A percentile compares a stretch with the other conserved stretches of the same genome.
Conservation (phyloP, 2,113 vertebrate species). For the Acanthisitta chloris region DNA sequence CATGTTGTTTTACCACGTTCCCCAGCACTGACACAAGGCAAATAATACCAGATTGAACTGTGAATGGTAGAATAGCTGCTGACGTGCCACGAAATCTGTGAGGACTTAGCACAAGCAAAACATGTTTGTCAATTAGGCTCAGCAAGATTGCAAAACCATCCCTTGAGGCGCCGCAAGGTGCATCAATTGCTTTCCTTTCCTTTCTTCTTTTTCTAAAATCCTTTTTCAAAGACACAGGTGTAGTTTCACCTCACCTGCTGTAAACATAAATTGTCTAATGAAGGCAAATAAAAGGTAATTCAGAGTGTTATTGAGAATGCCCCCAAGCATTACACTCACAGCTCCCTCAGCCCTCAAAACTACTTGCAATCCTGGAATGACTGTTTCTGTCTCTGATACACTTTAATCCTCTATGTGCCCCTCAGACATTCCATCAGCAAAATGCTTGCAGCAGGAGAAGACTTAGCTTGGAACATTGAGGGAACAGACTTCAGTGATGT, state of each 20-base stretch:
- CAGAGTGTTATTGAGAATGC: background rate
- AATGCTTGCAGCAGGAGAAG: background rate
- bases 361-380: background rate
- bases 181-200: background rate
- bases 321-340: background rate
- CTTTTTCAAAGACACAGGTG: background rate
- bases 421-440: background rate
- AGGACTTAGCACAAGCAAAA: conserved; percentile 38
- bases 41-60: background rate
- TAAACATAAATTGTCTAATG: background rate
- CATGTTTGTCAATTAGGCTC: background rate
- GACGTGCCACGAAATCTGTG: background rate
- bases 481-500: background rate
- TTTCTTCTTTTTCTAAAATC: background rate
- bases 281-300: background rate
- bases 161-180: background rate
- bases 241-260: background rate
- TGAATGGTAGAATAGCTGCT: background rate
- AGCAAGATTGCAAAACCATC: background rate
- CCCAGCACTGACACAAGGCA: background rate
- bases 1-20: background rate
- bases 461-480: background rate
- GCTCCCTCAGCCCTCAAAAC: background rate
- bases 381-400: background rate
- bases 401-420: background rate